Conservation (phyloP, 2,888 invertebrate genomes). For the Andrena trimmerana region DNA sequence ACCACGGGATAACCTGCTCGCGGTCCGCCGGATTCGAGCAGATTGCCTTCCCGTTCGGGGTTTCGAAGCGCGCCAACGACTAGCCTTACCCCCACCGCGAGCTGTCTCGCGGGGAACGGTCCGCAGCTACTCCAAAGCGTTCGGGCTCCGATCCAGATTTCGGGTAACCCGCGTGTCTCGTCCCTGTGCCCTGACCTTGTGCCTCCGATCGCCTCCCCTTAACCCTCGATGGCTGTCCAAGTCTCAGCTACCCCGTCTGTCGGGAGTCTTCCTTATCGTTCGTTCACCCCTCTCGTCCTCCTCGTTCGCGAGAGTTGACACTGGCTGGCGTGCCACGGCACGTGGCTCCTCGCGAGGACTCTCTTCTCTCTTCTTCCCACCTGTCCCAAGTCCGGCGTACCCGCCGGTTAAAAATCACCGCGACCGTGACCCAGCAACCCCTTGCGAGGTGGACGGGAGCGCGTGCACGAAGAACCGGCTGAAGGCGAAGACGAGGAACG, state of each 20-base stretch:
- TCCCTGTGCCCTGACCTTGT: not conserved
- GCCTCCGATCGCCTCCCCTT: not conserved
- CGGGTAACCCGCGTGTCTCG: conserved; percentile 13
- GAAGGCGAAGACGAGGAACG: conserved; percentile 7
- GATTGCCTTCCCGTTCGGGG: conserved; percentile 83
- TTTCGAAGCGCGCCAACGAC: conserved; percentile 83
- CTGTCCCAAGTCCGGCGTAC: not conserved
- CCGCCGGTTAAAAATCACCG: not conserved
- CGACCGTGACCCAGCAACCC: not conserved
- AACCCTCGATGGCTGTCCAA: not conserved
- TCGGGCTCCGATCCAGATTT: conserved; percentile 44
- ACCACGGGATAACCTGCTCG: conserved; percentile 79
- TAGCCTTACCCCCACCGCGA: conserved; percentile 79
- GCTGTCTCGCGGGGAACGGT: conserved; percentile 34
- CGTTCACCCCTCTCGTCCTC: not conserved
- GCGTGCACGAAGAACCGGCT: conserved; percentile 1
- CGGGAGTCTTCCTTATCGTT: not conserved
- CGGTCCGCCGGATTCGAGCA: conserved; percentile 84
- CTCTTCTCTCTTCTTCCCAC: not conserved
- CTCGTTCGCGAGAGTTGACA: not conserved
- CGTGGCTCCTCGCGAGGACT: not conserved
- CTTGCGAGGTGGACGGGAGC: not conserved
- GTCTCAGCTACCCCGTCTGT: not conserved
- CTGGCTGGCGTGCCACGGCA: too few species aligned
- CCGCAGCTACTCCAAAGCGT: conserved; percentile 22